Base-by-base conservation (phyloP, 1,140 invertebrate species). In the Sycobia sp. region DNA sequence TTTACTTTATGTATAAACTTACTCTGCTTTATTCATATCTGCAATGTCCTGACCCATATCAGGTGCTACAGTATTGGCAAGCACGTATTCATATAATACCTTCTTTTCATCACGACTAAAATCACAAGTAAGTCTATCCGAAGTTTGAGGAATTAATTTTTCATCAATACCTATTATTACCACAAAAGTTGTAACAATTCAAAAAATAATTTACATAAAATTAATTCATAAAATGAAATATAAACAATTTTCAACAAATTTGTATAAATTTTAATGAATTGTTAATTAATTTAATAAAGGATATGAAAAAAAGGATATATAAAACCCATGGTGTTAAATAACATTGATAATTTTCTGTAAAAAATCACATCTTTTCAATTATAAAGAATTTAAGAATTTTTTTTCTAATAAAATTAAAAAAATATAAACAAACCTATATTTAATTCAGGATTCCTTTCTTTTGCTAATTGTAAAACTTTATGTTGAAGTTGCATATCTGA, bases 71-170 rank as follows among this genome's bases (percentile, higher is more conserved):
- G 84, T 85, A 61, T 82, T 75, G 22, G 75, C 67, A 36, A 84
- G 62, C 14, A 77, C 77, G 67, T 83, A 83, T 16, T 85, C 76
- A 66, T 86, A 85, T 18, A 86, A 55, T 25, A 73, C 76, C 68
- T 72, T 76, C 14, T 82, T 76, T 68, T 86, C 85, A 68, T 86
- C 83, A 0, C 68, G 53, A 8, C 83, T 84, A 61, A 82, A 85
- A 66, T 84, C 83, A 69, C 79, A 71, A 20, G 80, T 69, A 57
- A 84, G 70, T 56, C 85, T 80, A 69, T 85, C 73, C 18, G 83
- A 81, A 53, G 85, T 85, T 65, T 76, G 76, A 51, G 85, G 84
- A 75, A 85, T 79, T 59, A 80, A 73, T 62, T 74, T 76, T 57
- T 84, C 80, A 67, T 73, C 73, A 55, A 47, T 55, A 73, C 79